Percentiles rank a stretch among this genome's conserved stretches.
Evolutionary conservation across 1,140 invertebrate species (phyloP).

Genomic region (Leucophenga varia): DNA sequence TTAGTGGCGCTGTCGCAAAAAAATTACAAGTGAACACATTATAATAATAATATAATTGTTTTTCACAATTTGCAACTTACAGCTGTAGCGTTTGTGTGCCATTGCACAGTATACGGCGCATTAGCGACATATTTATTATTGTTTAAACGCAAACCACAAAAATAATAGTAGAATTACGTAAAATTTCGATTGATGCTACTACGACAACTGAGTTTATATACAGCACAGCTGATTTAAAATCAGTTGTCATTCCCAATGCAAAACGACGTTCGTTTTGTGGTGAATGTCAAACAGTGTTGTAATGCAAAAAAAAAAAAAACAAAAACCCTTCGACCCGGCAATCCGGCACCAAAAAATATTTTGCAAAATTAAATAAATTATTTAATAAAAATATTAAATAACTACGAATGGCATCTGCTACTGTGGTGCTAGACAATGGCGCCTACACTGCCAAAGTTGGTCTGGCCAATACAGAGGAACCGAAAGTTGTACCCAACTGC

Average conservation of each 20-base stretch:
- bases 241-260: no score
- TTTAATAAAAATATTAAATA: no score
- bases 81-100: constrained; percentile 29
- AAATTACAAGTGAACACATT: background rate
- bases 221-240: no score
- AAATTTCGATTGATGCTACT: constrained; percentile 41
- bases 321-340: no score
- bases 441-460: constrained; percentile 83
- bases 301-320: no score
- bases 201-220: no score
- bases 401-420: constrained; percentile 27
- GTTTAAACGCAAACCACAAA: constrained; percentile 19
- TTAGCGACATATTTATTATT: constrained; percentile 29
- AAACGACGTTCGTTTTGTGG: no score
- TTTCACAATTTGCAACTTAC: constrained; percentile 19
- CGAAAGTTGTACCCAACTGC: constrained; percentile 83
- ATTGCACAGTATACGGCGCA: constrained; percentile 33
- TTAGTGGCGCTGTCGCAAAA: constrained; percentile 1
- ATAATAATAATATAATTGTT: background rate
- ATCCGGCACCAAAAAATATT: no score
- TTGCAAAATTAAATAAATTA: no score
- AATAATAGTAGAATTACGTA: constrained; percentile 45
- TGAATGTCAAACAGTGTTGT: no score
- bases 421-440: constrained; percentile 80
- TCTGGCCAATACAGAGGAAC: constrained; percentile 66